A percentile compares a stretch with the other conserved stretches of the same genome.
These are phyloP conservation scores for Rostratula benghalensis DNA, from an alignment of 2,113 vertebrate species.

Conservation along the genomic window DNA sequence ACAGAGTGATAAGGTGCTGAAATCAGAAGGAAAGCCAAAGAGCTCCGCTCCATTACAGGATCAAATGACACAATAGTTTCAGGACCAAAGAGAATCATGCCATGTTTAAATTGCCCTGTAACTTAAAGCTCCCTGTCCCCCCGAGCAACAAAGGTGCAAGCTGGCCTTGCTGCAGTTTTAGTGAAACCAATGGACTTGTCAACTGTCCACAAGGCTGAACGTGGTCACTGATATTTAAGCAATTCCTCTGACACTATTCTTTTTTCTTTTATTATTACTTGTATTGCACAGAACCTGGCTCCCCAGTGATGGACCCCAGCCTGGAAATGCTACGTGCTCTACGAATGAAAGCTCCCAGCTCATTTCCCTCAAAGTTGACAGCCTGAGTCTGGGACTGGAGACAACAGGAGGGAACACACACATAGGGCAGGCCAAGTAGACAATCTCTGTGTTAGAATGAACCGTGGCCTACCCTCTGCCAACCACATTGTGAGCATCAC, in stretches of 20 bases:
- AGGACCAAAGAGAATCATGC: not conserved
- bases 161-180: not conserved
- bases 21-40: not conserved
- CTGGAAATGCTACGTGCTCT: not conserved
- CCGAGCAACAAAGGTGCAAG: not conserved
- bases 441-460: not conserved
- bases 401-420: not conserved
- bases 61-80: not conserved
- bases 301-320: not conserved
- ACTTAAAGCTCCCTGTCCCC: not conserved
- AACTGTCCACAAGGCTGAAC: not conserved
- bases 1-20: not conserved
- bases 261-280: not conserved
- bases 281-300: not conserved
- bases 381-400: not conserved
- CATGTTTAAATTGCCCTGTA: not conserved
- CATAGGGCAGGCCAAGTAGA: fast-evolving
- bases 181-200: not conserved
- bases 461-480: not conserved
- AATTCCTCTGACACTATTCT: not conserved
- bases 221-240: not conserved
- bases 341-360: not conserved
- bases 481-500: not conserved
- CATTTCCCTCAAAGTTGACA: not conserved
- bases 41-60: not conserved